Base-by-base conservation (phyloP, 2,113 vertebrate genomes). In the Centropristis striata region DNA sequence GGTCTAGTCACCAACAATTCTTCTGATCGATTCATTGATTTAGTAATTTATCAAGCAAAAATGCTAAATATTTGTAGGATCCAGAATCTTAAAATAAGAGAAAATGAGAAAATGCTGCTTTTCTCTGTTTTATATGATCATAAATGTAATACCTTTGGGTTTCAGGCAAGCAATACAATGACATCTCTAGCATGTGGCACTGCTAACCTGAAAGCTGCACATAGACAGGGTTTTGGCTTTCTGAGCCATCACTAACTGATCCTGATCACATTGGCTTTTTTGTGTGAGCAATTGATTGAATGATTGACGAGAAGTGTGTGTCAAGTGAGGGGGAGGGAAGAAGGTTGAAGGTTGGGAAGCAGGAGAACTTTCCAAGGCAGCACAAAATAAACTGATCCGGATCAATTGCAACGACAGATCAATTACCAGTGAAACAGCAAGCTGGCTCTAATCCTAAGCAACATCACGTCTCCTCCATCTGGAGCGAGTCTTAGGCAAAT, bases 321-420 rank as follows among this genome's bases (percentile, higher is more conserved):
- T 57, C 15, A 59, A 47, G 6, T 1, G 8, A 51, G 1, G 25
- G 23, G 41, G 39, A 23, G 46, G 9, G 1, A 18, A 57, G 57
- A 49, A 6, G 63, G 39, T 49, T 4, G 60, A 32, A 57, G 39
- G 23, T 15, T 41, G 20, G 36, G 27, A 11, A 41, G 58, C 25
- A 20, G 18, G 6, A 61, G 46, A 46, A 73, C 28, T 18, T 53
- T 51, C 21, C 0, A 18, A 74, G 39, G 79, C 83, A 72, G 89
- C 54, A 85, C 73, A 83, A 86, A 92, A 86, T 83, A 78, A 92
- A 91, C 67, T 23, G 73, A 81, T 41, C 32, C 67, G 25, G 28
- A 92, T 90, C 83, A 81, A 90, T 88, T 65, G 53, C 49, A 25
- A 53, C 64, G 81, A 78, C 78, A 42, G 86, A 58, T 90, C 81